phyloP scores from a whole-genome alignment of 2,888 invertebrate species.

The Cheilosia urbana region DNA sequence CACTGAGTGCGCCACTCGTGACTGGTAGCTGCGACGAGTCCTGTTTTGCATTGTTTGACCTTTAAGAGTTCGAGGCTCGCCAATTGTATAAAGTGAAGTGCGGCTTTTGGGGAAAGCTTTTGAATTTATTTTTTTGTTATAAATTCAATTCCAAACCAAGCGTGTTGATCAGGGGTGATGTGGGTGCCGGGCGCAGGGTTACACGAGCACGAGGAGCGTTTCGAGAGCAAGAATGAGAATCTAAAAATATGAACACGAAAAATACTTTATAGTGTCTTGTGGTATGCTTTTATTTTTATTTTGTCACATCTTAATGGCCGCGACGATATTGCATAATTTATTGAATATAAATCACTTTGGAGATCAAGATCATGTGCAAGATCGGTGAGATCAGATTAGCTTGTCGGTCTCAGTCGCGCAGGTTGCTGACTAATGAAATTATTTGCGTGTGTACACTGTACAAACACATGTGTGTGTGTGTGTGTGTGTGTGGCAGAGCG shows the following conservation, averaged over 20 bases:
- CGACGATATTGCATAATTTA: constrained; percentile 48
- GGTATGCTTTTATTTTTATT: constrained; percentile 1
- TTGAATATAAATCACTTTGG: constrained; percentile 55
- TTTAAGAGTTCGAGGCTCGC: constrained; percentile 43
- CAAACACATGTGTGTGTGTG: too few species aligned
- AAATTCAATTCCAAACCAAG: constrained; percentile 1
- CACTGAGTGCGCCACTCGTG: constrained; percentile 17
- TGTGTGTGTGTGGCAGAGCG: too few species aligned
- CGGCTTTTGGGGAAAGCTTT: not conserved
- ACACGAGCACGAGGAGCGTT: not conserved
- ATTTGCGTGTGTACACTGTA: not conserved
- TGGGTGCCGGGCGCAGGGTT: not conserved
- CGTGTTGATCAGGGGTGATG: not conserved
- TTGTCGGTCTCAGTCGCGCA: not conserved
- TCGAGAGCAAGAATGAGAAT: not conserved
- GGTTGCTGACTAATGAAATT: constrained; percentile 12
- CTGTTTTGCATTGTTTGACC: constrained; percentile 27
- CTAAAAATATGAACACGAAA: constrained; percentile 25
- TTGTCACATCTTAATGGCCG: constrained; percentile 25
- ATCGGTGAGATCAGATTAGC: constrained; percentile 31
- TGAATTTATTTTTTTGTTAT: not conserved
- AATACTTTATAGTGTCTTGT: constrained; percentile 4
- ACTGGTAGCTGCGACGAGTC: constrained; percentile 1
- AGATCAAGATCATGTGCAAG: constrained; percentile 70
- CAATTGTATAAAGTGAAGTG: not conserved